Percentiles rank a stretch among this genome's conserved stretches.
These are phyloP conservation scores for Tenthredo livida DNA, from an alignment of 2,888 invertebrate genomes.

Conservation along the genomic window DNA sequence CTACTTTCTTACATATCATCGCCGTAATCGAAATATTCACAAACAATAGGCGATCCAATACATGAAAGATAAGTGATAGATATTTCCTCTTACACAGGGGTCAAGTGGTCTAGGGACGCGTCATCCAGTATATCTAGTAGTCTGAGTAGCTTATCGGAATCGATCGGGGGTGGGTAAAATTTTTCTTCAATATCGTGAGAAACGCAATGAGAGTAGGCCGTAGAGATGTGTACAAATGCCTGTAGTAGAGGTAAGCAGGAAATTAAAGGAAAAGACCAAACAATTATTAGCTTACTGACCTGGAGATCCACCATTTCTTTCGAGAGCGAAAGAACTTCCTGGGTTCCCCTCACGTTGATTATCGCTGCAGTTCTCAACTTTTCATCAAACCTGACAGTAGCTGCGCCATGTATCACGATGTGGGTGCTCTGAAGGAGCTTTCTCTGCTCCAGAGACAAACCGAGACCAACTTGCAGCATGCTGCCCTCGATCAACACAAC, in stretches of 20 bases:
- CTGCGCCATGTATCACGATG: conserved; percentile 88
- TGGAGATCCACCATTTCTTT: conserved; percentile 84
- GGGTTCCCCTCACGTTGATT: conserved; percentile 86
- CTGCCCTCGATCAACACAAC: conserved; percentile 82
- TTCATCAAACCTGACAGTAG: conserved; percentile 88
- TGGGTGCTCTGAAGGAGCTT: conserved; percentile 79
- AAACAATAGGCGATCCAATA: not conserved
- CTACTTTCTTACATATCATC: not conserved
- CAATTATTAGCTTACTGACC: conserved; percentile 75
- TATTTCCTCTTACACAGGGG: conserved; percentile 66
- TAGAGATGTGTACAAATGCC: conserved; percentile 74
- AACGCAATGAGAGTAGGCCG: conserved; percentile 73
- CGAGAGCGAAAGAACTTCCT: conserved; percentile 83
- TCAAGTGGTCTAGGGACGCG: conserved; percentile 65
- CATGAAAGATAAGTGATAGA: not conserved
- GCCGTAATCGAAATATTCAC: not conserved
- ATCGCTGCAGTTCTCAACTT: conserved; percentile 82
- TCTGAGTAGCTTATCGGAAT: conserved; percentile 68
- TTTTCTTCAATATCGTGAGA: conserved; percentile 70
- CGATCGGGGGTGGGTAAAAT: conserved; percentile 70
- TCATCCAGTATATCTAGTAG: conserved; percentile 71
- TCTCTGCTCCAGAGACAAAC: conserved; percentile 79
- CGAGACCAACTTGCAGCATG: conserved; percentile 78
- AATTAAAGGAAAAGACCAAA: not conserved
- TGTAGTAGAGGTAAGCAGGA: conserved; percentile 53